phyloP scores from a whole-genome alignment of 2,113 vertebrate species.

The Podocnemis expansa region DNA sequence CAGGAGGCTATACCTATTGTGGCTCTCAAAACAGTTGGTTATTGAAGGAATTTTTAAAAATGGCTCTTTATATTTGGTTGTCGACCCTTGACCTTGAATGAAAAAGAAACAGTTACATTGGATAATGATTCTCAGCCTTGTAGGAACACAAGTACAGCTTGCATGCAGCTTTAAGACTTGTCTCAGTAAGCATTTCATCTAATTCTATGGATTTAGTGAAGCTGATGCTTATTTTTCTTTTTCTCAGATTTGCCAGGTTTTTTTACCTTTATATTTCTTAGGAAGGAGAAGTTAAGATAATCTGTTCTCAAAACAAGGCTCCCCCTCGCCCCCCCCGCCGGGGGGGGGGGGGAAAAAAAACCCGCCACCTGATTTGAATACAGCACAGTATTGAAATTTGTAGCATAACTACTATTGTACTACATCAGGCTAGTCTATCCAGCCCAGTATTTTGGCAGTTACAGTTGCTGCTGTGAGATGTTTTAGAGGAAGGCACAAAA shows the following conservation, averaged over 20 bases:
- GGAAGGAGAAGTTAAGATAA: background rate
- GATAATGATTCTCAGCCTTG: background rate
- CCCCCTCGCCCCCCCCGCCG: no score
- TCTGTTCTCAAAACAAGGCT: no score
- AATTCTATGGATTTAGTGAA: background rate
- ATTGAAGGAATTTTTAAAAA: no score
- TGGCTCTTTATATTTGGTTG: no score
- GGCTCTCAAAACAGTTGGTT: no score
- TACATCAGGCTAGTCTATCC: background rate
- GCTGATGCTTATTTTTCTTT: background rate
- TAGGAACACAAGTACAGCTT: conserved; percentile 3
- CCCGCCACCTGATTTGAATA: background rate
- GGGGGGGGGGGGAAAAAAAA: no score
- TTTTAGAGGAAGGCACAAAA: background rate
- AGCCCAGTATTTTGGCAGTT: background rate
- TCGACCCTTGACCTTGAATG: background rate
- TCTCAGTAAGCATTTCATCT: conserved; percentile 17
- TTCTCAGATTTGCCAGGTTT: background rate
- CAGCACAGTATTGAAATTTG: background rate
- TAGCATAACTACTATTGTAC: background rate
- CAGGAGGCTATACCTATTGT: no score
- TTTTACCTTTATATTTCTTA: background rate
- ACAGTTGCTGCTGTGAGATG: background rate
- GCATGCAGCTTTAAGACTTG: background rate
- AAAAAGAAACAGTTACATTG: conserved; percentile 1